Percentiles rank a stretch among this genome's conserved stretches.
Evolutionary conservation across 2,113 vertebrate species (phyloP).

Genomic region (Chaetodon auriga): DNA sequence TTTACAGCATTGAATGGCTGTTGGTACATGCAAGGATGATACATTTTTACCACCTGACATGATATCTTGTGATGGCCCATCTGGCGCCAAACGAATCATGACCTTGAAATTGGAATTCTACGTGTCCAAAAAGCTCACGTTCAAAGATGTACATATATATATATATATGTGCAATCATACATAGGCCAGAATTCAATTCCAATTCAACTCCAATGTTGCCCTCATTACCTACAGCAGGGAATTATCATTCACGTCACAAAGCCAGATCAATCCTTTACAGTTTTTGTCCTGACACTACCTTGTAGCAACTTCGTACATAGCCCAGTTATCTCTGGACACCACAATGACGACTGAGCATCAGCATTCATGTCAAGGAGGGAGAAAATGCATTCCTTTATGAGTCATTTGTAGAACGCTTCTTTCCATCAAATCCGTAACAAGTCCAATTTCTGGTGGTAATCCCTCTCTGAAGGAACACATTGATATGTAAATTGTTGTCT

Average conservation of each 20-base stretch:
- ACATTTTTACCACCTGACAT: too few relatives aligned
- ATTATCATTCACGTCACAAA: slow-evolving; percentile 17
- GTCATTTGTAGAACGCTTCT: slow-evolving; percentile 57
- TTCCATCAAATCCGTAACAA: slow-evolving; percentile 69
- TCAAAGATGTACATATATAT: background rate
- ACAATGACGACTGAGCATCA: slow-evolving; percentile 34
- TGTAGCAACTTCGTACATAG: background rate
- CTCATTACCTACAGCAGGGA: background rate
- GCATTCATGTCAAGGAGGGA: slow-evolving; percentile 47
- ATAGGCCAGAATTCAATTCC: too few relatives aligned
- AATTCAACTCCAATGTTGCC: background rate
- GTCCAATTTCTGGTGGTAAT: slow-evolving; percentile 75
- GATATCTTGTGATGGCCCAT: background rate
- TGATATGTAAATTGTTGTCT: slow-evolving; percentile 76
- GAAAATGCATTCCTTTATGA: slow-evolving; percentile 50
- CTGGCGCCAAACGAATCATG: background rate
- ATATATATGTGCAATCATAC: background rate
- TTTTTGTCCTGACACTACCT: background rate
- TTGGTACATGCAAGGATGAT: too few relatives aligned
- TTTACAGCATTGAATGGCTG: background rate
- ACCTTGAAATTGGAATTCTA: background rate
- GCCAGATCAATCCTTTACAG: background rate
- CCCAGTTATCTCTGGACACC: background rate
- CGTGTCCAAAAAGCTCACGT: background rate
- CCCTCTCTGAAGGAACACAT: slow-evolving; percentile 58